Conservation (phyloP, 2,888 invertebrate species). For the Nemotelus nigrinus region DNA sequence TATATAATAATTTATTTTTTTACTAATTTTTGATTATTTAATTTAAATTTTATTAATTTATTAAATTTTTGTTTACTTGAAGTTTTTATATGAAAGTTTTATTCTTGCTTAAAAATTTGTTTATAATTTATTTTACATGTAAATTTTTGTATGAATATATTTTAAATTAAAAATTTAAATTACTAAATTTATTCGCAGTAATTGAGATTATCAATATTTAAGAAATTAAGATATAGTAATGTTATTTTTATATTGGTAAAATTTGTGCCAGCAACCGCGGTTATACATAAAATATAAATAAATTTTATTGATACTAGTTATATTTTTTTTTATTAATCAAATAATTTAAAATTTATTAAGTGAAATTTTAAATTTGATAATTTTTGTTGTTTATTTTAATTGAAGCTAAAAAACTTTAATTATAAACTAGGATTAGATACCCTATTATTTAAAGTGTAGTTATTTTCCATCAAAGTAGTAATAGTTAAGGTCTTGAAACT, state of each 20-base stretch:
- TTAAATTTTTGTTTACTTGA: no score
- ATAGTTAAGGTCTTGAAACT: slow-evolving; percentile 71
- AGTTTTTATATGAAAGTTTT: slow-evolving; percentile 64
- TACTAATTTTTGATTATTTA: no score
- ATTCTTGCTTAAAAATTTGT: slow-evolving; percentile 66
- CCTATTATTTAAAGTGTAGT: slow-evolving; percentile 69
- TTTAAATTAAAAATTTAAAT: slow-evolving; percentile 65
- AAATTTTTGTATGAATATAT: slow-evolving; percentile 66
- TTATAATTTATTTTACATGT: slow-evolving; percentile 69
- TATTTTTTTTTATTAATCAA: slow-evolving; percentile 59
- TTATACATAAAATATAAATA: slow-evolving; percentile 71
- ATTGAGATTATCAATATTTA: slow-evolving; percentile 69
- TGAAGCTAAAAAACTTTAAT: slow-evolving; percentile 64
- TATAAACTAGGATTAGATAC: slow-evolving; percentile 76
- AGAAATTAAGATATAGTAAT: slow-evolving; percentile 72
- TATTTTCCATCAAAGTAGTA: slow-evolving; percentile 67
- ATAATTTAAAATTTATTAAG: slow-evolving; percentile 67
- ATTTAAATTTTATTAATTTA: no score
- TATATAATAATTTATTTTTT: no score
- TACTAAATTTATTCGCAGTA: slow-evolving; percentile 62
- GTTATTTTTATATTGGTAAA: slow-evolving; percentile 70
- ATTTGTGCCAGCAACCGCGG: slow-evolving; percentile 78
- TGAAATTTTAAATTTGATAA: slow-evolving; percentile 70
- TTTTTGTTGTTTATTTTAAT: slow-evolving; percentile 62
- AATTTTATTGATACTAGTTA: slow-evolving; percentile 66